A percentile compares a stretch with the other conserved stretches of the same genome.
These are phyloP conservation scores for Panzeria rudis DNA, from an alignment of 2,888 invertebrate species.

Conservation along the genomic window DNA sequence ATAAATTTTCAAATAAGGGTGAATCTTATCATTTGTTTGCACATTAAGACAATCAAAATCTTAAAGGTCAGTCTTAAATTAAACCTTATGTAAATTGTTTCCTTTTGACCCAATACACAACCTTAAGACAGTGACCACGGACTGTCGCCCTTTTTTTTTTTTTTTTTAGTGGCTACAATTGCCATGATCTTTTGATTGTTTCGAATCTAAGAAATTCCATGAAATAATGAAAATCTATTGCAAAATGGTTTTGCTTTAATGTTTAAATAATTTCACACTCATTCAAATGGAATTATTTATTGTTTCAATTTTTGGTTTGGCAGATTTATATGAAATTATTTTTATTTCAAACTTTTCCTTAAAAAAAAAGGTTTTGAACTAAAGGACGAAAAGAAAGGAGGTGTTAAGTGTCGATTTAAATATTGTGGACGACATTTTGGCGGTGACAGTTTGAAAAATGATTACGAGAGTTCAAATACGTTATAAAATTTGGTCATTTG, in stretches of 20 bases:
- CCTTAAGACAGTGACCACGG: background rate
- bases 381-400: background rate
- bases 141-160: background rate
- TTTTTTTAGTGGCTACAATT: constrained; percentile 36
- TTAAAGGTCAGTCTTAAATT: constrained; percentile 42
- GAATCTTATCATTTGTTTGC: constrained; percentile 16
- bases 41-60: constrained; percentile 38
- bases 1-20: constrained; percentile 34
- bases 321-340: constrained; percentile 43
- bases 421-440: background rate
- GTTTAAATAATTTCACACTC: constrained; percentile 56
- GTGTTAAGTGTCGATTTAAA: background rate
- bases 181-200: constrained; percentile 36
- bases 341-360: background rate
- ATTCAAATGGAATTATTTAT: constrained; percentile 47
- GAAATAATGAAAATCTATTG: background rate
- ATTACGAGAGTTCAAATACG: background rate
- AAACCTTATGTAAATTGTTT: constrained; percentile 52
- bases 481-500: background rate
- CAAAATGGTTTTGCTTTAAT: constrained; percentile 32
- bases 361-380: background rate
- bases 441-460: background rate
- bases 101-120: constrained; percentile 36
- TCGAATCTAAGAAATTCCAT: constrained; percentile 3
- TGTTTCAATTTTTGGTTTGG: constrained; percentile 27